Conservation (phyloP, 2,113 vertebrate species). For the Cynocephalus volans region DNA sequence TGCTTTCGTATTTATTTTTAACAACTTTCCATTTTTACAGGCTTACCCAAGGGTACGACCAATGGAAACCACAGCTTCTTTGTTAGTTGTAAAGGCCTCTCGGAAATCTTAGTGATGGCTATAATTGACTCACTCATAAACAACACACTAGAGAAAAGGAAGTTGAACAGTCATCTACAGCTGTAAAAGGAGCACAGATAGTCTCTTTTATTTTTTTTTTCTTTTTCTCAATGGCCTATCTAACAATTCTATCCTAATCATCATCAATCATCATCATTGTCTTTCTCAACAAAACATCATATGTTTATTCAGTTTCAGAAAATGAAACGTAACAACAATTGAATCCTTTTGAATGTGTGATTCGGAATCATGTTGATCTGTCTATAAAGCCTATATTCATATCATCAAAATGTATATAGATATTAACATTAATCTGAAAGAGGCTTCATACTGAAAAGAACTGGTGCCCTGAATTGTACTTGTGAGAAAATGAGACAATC, state of each 20-base stretch:
- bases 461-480: background rate
- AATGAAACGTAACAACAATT: background rate
- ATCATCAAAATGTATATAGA: background rate
- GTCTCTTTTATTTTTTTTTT: background rate
- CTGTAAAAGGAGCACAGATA: background rate
- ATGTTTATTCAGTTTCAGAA: background rate
- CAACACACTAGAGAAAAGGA: conserved; percentile 13
- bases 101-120: background rate
- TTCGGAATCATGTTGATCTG: background rate
- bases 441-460: background rate
- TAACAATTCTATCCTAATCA: background rate
- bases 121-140: conserved; percentile 60
- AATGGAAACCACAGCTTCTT: conserved; percentile 56
- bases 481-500: background rate
- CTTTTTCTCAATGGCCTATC: background rate
- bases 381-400: background rate
- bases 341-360: background rate
- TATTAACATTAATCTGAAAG: background rate
- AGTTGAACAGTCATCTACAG: background rate
- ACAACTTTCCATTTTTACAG: conserved; percentile 54
- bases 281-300: background rate
- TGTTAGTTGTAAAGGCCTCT: conserved; percentile 57
- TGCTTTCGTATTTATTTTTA: background rate
- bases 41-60: background rate
- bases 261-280: background rate